Evolutionary conservation across 2,888 invertebrate genomes (phyloP), one percentile per base, ranked within the genome.

Genomic region (Acanthosepion esculentum): DNA sequence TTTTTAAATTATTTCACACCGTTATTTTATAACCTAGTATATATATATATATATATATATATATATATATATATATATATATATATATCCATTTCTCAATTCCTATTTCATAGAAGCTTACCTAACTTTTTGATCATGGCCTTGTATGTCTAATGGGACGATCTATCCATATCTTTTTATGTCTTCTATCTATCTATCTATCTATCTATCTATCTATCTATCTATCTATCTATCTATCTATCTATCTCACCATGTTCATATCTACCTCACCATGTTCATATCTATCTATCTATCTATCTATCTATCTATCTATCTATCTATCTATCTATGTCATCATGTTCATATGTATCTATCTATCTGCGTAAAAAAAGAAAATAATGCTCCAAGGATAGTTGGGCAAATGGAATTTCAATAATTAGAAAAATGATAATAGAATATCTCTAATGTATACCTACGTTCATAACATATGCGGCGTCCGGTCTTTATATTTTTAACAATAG

Each of bases 381-480:
- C 78, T 78, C 78, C 78, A 78, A 78, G 78, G 78, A 33, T 78
- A 2, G 78, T 33, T 78, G 78, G 33, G n/a, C 78, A n/a, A 78
- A 78, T 78, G 78, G 78, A 78, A 78, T 78, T 78, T 78, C n/a
- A 78, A 78, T 78, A 78, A 78, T 78, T 78, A 78, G 78, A 78
- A 78, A 78, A 33, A 78, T 78, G 33, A 78, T 78, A 78, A 78
- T 78, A 78, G 78, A 78, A 78, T 78, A 18, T 78, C n/a, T 78
- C 78, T 78, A n/a, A 78, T 78, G 33, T 78, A 78, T 78, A 10
- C 78, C 78, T 33, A 33, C 78, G 78, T 78, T 12, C 23, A 78
- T 78, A 59, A 23, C 59, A 23, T 59, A 59, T 59, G 20, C 59
- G 59, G n/a, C 33, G 78, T 10, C 78, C n/a, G 33, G 78, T 33